These are phyloP conservation scores for Pseudobourletiella spinata DNA, from an alignment of 1,140 invertebrate species.

Conservation along the genomic window DNA sequence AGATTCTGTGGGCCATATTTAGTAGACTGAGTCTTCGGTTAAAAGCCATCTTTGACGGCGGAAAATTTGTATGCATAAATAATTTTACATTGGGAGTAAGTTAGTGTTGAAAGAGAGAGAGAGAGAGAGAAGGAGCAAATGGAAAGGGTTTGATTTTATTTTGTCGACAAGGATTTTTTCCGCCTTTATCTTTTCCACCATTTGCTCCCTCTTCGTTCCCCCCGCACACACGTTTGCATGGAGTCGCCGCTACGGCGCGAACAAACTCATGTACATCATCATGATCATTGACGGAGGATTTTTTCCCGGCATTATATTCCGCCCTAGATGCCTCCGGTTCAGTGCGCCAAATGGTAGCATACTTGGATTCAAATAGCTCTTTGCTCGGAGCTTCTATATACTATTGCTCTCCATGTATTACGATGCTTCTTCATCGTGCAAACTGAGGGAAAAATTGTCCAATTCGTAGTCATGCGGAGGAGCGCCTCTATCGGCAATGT, in stretches of 20 bases:
- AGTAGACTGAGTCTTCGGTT: background rate
- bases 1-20: too few relatives aligned
- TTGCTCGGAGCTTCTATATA: too few relatives aligned
- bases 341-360: background rate
- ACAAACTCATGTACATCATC: background rate
- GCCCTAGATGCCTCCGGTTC: background rate
- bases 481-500: too few relatives aligned
- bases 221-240: background rate
- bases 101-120: background rate
- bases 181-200: background rate
- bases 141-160: background rate
- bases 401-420: too few relatives aligned
- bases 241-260: background rate
- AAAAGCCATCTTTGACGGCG: background rate
- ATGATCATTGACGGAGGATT: background rate
- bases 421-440: background rate
- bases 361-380: background rate
- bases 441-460: background rate
- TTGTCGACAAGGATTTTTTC: background rate
- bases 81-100: background rate
- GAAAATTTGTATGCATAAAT: slow-evolving; percentile 5
- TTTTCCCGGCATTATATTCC: background rate
- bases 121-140: background rate
- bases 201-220: background rate
- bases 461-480: background rate